Conservation (phyloP, 2,888 invertebrate genomes). For the Podabrus alpinus region DNA sequence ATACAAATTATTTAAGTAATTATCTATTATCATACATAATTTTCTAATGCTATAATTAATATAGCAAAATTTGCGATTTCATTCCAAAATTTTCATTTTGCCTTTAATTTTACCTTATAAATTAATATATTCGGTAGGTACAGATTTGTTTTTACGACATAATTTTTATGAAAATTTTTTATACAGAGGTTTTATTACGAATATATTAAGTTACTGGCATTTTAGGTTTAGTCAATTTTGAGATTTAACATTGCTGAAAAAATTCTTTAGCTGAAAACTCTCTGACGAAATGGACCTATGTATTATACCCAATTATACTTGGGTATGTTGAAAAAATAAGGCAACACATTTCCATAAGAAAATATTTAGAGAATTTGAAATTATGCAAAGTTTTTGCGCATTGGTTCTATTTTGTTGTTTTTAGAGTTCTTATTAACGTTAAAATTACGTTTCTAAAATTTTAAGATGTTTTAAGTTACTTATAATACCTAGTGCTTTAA, state of each 20-base stretch:
- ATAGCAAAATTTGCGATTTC: not conserved
- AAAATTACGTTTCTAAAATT: not conserved
- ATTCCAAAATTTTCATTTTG: not conserved
- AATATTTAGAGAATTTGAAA: not conserved
- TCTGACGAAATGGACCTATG: not conserved
- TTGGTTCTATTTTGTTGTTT: not conserved
- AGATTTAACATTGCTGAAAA: not conserved
- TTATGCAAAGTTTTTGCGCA: not conserved
- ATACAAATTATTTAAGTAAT: conserved; percentile 5
- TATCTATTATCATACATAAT: not conserved
- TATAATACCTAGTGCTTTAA: not conserved
- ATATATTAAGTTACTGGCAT: not conserved
- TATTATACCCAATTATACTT: not conserved
- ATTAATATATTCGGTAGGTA: not conserved
- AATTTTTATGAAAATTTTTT: not conserved
- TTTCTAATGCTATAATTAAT: not conserved
- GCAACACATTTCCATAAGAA: not conserved
- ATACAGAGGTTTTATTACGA: not conserved
- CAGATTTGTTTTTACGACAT: not conserved
- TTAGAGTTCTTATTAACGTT: not conserved
- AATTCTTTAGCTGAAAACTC: not conserved
- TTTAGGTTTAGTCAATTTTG: not conserved
- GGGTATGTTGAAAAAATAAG: not conserved
- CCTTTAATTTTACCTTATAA: not conserved
- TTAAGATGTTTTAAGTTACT: not conserved